Evolutionary conservation across 1,140 invertebrate genomes (phyloP).

Genomic region (Euschistus heros): DNA sequence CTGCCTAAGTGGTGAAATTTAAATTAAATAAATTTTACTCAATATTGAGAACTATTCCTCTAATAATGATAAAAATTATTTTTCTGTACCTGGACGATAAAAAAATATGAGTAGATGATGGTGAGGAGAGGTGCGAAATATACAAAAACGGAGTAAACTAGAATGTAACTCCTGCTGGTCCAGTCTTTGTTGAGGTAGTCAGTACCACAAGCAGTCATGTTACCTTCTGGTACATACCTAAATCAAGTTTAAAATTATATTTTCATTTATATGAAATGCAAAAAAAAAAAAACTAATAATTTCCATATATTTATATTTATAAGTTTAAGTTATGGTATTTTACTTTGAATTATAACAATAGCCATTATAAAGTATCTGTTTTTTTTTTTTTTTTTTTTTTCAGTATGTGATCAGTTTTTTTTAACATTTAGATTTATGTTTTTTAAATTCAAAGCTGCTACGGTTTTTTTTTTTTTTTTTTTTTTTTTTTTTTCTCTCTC

Average conservation of each 20-base stretch:
- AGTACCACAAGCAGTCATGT: constrained; percentile 75
- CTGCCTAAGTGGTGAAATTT: constrained; percentile 40
- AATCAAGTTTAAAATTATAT: constrained; percentile 8
- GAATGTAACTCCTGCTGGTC: constrained; percentile 53
- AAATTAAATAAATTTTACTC: background rate
- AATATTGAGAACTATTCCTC: background rate
- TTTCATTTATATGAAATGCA: too few relatives aligned
- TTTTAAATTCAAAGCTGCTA: too few relatives aligned
- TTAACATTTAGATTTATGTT: too few relatives aligned
- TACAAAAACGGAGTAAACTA: constrained; percentile 55
- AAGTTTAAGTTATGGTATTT: too few relatives aligned
- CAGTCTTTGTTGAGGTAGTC: constrained; percentile 59
- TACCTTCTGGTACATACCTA: constrained; percentile 74
- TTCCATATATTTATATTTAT: too few relatives aligned
- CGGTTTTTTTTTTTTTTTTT: too few relatives aligned
- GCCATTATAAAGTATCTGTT: too few relatives aligned
- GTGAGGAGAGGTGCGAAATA: constrained; percentile 58
- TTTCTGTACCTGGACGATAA: constrained; percentile 45
- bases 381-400: too few relatives aligned
- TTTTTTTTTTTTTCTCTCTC: too few relatives aligned
- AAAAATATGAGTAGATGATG: constrained; percentile 67
- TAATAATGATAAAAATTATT: background rate
- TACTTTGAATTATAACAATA: too few relatives aligned
- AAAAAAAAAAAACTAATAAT: too few relatives aligned
- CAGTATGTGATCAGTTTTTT: too few relatives aligned